phyloP scores from a whole-genome alignment of 35 echinoderm and acorn worm species.

The Acanthaster planci region DNA sequence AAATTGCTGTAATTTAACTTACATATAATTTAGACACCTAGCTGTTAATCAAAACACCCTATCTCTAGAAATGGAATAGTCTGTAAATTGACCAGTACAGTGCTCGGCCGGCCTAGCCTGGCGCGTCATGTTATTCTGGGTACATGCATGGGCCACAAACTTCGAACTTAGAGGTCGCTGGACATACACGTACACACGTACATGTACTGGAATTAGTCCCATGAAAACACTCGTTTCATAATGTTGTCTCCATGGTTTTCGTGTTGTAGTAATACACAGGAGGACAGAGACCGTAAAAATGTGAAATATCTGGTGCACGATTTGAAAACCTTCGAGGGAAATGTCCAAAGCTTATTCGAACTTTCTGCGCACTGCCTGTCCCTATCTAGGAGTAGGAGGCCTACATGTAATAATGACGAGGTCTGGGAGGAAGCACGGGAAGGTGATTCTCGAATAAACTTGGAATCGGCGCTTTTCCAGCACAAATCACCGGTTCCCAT shows the following conservation, averaged over 20 bases:
- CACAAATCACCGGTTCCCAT: slow-evolving; percentile 49
- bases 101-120: too few species aligned
- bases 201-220: too few species aligned
- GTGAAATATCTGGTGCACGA: slow-evolving; percentile 69
- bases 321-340: slow-evolving; percentile 56
- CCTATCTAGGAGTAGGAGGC: not conserved
- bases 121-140: too few species aligned
- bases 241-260: not conserved
- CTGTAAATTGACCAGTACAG: too few species aligned
- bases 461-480: not conserved
- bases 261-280: not conserved
- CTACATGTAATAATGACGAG: not conserved
- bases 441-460: not conserved
- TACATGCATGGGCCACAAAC: too few species aligned
- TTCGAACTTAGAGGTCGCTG: too few species aligned
- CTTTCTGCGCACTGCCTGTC: slow-evolving; percentile 26
- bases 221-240: too few species aligned
- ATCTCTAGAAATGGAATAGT: too few species aligned
- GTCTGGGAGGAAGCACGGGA: not conserved
- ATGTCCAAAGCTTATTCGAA: slow-evolving; percentile 44
- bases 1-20: too few species aligned
- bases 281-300: not conserved
- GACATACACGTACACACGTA: too few species aligned
- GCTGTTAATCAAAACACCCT: too few species aligned
- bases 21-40: too few species aligned